These are phyloP conservation scores for Xanthorhoe spadicearia DNA, from an alignment of 2,888 invertebrate species.

Conservation along the genomic window DNA sequence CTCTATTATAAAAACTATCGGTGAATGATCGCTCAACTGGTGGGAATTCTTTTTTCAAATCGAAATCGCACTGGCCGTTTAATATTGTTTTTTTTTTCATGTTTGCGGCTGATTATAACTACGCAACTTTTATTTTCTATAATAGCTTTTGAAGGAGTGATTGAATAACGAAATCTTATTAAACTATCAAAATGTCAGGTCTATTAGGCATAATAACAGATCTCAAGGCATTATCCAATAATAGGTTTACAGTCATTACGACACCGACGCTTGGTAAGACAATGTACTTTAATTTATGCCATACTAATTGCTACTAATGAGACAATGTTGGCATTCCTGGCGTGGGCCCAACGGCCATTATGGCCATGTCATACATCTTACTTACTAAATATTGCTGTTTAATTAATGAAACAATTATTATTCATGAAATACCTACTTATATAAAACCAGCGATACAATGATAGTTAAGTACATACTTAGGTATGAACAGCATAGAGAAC, in stretches of 20 bases:
- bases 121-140: slow-evolving; percentile 8
- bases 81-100: background rate
- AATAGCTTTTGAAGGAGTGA: slow-evolving; percentile 31
- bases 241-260: slow-evolving; percentile 44
- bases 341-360: slow-evolving; percentile 59
- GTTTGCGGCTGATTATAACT: background rate
- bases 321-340: slow-evolving; percentile 64
- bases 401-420: slow-evolving; percentile 35
- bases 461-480: background rate
- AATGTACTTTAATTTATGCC: slow-evolving; percentile 70
- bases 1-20: slow-evolving; percentile 47
- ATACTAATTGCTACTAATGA: slow-evolving; percentile 78
- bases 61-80: slow-evolving; percentile 42
- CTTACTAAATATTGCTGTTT: slow-evolving; percentile 33
- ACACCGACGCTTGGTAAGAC: slow-evolving; percentile 54
- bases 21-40: slow-evolving; percentile 49
- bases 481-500: too few relatives aligned
- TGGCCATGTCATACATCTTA: slow-evolving; percentile 37
- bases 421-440: background rate
- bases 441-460: background rate
- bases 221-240: slow-evolving; percentile 34
- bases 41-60: slow-evolving; percentile 48
- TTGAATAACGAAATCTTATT: slow-evolving; percentile 40
- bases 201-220: slow-evolving; percentile 40
- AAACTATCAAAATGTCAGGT: slow-evolving; percentile 42